Base-by-base conservation (phyloP, 2,797 vertebrate genomes). In the Limosa lapponica region DNA sequence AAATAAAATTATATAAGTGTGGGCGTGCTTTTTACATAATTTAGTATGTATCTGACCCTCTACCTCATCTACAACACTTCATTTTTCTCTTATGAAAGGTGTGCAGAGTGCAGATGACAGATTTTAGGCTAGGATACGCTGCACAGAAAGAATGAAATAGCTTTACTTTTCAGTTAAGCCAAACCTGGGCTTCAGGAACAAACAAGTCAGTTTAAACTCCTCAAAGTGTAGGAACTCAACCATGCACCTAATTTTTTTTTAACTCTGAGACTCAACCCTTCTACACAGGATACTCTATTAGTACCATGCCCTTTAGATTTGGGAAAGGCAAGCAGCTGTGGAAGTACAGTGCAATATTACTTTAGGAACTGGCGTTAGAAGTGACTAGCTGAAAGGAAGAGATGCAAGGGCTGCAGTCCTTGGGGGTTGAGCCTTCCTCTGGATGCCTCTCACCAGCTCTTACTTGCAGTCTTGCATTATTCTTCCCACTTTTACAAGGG, bases 91-190 rank as follows among this genome's bases (percentile, higher is more conserved):
- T 79, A 73, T 0, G 19, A 87, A 93, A 73, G n/a, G 41, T 59
- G 7, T 77, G n/a, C 32, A 44, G 80, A 79, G 16, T 69, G 58
- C 51, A 92, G 39, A 70, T 51, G 51, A 75, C 46, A 69, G 65
- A 46, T 71, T 73, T 79, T 69, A 89, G 58, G 34, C 69, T 58
- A 74, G 34, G 24, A 43, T 72, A 65, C 0, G 1, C 51, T 69
- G 28, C 55, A 84, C 36, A 89, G 52, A 85, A 82, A 73, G 27
- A 94, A 93, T 80, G 8, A 59, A 75, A 91, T 25, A 77, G 19
- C 11, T 64, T 17, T 90, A 0, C n/a, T 79, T 84, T 93, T 79
- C 64, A 66, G 16, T 58, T 74, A 90, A 74, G 22, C 30, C 58
- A 93, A 57, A 81, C 22, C 17, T 46, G 24, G 14, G 24, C 55